Conservation (phyloP, 2,888 invertebrate species). For the Leptinotarsa haldemani region DNA sequence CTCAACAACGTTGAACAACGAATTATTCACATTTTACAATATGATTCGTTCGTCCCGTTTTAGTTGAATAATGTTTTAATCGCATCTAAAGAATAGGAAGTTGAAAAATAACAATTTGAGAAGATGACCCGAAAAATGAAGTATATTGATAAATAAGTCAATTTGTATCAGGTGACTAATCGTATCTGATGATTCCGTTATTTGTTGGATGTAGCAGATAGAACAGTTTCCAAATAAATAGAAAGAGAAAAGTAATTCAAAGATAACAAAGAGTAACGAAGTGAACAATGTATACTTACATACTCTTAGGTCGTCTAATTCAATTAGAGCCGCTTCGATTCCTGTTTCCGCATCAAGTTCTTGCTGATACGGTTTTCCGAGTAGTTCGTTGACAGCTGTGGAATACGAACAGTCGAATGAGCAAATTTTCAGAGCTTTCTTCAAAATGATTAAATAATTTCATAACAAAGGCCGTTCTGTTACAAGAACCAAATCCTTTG, state of each 20-base stretch:
- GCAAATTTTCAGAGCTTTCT: background rate
- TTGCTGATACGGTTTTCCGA: conserved; percentile 82
- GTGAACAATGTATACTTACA: conserved; percentile 66
- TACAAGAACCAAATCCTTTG: no score
- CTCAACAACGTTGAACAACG: no score
- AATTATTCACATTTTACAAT: no score
- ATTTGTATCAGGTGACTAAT: background rate
- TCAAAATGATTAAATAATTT: no score
- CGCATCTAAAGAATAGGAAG: no score
- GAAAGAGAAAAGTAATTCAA: background rate
- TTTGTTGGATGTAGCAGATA: background rate
- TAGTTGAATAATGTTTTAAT: no score
- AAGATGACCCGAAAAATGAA: background rate
- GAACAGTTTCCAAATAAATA: background rate
- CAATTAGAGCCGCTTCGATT: conserved; percentile 79
- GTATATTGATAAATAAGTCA: background rate
- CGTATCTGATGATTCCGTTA: background rate
- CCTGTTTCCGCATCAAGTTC: conserved; percentile 81
- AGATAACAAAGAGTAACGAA: background rate
- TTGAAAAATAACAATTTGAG: no score
- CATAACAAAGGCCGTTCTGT: no score
- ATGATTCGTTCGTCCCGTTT: no score
- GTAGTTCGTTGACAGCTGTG: conserved; percentile 77
- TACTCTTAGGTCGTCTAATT: conserved; percentile 76
- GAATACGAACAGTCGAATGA: background rate